Conservation (phyloP, 2,797 vertebrate genomes). For the Cirrhinus mrigala region DNA sequence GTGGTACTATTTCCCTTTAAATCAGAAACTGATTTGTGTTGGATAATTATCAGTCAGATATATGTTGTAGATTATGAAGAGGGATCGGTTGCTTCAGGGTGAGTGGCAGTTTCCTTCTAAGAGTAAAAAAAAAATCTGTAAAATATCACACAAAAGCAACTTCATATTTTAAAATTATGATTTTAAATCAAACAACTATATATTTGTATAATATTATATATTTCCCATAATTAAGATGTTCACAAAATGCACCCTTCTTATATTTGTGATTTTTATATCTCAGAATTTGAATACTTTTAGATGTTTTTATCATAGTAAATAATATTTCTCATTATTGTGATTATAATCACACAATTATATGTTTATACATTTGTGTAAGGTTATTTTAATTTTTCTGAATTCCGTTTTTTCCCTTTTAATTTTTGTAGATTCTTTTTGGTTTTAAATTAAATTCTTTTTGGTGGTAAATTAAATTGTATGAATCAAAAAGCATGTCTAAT, state of each 20-base stretch:
- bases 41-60: not conserved
- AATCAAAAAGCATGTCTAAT: too few species aligned
- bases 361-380: too few species aligned
- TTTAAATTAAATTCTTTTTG: too few species aligned
- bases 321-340: not conserved
- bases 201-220: not conserved
- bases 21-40: conserved; percentile 12
- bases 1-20: not conserved
- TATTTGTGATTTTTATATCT: not conserved
- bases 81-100: not conserved
- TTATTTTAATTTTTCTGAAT: too few species aligned
- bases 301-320: not conserved
- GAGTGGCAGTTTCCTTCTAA: not conserved
- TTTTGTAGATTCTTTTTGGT: too few species aligned
- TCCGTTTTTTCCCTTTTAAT: too few species aligned
- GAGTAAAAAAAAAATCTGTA: not conserved
- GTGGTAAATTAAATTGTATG: too few species aligned
- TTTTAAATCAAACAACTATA: not conserved
- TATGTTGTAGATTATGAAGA: not conserved
- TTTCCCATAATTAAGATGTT: not conserved
- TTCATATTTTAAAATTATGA: not conserved
- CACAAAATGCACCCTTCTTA: not conserved
- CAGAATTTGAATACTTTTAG: not conserved
- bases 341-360: not conserved
- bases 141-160: not conserved